phyloP scores from a whole-genome alignment of 2,113 vertebrate genomes.

The Melierax canorus region DNA sequence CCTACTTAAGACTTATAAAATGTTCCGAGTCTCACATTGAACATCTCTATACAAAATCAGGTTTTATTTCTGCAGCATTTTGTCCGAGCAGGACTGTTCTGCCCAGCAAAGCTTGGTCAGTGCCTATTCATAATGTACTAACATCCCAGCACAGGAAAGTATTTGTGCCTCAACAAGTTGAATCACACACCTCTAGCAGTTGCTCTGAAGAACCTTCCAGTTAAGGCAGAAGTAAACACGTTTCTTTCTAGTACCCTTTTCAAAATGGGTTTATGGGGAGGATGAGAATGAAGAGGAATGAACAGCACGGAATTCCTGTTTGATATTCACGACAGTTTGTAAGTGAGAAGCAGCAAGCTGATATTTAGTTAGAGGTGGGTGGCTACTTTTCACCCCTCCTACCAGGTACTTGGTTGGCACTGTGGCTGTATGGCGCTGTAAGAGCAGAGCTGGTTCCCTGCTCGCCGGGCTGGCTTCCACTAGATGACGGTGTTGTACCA shows the following conservation, averaged over 20 bases:
- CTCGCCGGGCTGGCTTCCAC: background rate
- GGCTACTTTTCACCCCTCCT: accelerated
- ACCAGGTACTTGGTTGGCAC: accelerated
- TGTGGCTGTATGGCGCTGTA: accelerated
- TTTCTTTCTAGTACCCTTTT: background rate
- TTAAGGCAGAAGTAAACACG: background rate
- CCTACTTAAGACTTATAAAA: background rate
- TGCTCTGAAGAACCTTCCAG: background rate
- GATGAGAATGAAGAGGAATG: background rate
- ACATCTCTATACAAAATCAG: background rate
- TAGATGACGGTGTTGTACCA: constrained; percentile 52
- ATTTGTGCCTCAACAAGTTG: background rate
- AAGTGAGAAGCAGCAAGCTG: background rate
- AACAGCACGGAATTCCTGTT: background rate
- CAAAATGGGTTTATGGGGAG: background rate
- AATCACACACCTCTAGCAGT: background rate
- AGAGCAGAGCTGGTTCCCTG: background rate
- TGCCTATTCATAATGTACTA: background rate
- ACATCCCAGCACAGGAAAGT: background rate
- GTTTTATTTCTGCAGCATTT: background rate
- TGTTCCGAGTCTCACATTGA: background rate
- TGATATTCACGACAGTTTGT: no score
- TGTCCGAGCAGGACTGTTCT: background rate
- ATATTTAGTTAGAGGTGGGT: background rate
- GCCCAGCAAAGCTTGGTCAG: background rate